Evolutionary conservation across 1,140 invertebrate species (phyloP).

Genomic region (Laupala kohalensis): DNA sequence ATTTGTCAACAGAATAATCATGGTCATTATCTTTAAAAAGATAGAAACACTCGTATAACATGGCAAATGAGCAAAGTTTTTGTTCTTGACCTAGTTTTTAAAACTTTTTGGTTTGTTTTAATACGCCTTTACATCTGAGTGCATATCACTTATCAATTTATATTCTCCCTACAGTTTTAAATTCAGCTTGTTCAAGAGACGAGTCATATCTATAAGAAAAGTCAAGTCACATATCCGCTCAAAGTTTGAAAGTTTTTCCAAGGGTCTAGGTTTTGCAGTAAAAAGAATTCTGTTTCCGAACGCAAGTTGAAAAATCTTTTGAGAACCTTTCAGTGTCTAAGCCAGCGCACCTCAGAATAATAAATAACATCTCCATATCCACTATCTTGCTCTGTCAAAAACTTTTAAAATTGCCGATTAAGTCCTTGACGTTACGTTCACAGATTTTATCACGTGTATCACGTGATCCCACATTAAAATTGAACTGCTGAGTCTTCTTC

Average conservation of each 20-base stretch:
- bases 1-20: not conserved
- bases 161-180: not conserved
- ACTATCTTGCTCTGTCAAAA: not conserved
- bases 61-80: not conserved
- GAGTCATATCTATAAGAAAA: not conserved
- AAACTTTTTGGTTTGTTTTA: not conserved
- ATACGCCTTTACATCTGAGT: not conserved
- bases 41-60: not conserved
- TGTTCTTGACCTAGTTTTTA: not conserved
- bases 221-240: not conserved
- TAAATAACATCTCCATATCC: not conserved
- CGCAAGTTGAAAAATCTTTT: not conserved
- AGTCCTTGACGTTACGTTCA: not conserved
- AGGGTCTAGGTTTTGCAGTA: not conserved
- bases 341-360: not conserved
- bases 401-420: not conserved
- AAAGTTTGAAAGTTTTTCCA: not conserved
- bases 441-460: not conserved
- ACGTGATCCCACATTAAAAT: not conserved
- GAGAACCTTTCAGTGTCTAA: not conserved
- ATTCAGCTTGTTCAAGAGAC: not conserved
- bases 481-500: no score
- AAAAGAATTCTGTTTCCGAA: not conserved
- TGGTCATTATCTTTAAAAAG: not conserved
- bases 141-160: not conserved